Conservation (phyloP, 2,113 vertebrate genomes). For the human region GRCh38 chr3:15269501-15270000, state of each 20-base stretch:
- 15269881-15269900: neutral
- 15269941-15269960: neutral
- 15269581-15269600: neutral
- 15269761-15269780: slow-evolving; percentile 95
- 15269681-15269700: accelerated
- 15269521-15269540: neutral
- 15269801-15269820: slow-evolving; percentile 97
- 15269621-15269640: neutral
- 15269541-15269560: neutral
- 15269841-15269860: slow-evolving; percentile 96
- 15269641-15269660: neutral
- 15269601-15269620: neutral
- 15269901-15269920: neutral
- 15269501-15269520: too few species aligned
- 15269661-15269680: accelerated
- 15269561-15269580: neutral
- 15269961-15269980: accelerated
- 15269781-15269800: slow-evolving; percentile 94
- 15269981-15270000: neutral
- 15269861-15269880: slow-evolving; percentile 96
- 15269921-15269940: too few species aligned
- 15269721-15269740: slow-evolving; percentile 99
- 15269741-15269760: slow-evolving; percentile 99
- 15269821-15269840: slow-evolving; percentile 95
- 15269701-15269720: slow-evolving; percentile 88